These are phyloP conservation scores for Anarsia innoxiella DNA, from an alignment of 2,888 invertebrate species.

Conservation along the genomic window DNA sequence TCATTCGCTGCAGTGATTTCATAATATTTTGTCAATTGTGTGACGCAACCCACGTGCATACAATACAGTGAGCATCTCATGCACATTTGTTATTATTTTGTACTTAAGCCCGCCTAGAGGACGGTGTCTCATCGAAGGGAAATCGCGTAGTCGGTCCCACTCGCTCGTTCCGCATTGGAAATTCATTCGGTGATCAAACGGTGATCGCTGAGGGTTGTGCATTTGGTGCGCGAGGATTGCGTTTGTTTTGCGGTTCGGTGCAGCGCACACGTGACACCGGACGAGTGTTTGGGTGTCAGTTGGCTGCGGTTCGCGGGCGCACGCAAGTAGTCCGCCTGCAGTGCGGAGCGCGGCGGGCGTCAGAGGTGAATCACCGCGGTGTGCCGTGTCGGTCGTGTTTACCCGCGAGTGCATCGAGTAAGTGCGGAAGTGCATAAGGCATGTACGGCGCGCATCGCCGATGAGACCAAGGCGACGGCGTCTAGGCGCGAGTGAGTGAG, in stretches of 20 bases:
- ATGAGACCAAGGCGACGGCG: slow-evolving; percentile 66
- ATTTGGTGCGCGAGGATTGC: slow-evolving; percentile 52
- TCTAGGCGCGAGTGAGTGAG: slow-evolving; percentile 62
- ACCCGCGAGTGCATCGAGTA: slow-evolving; percentile 69
- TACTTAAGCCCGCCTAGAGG: slow-evolving; percentile 76
- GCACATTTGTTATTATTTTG: slow-evolving; percentile 85
- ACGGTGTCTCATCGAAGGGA: slow-evolving; percentile 54
- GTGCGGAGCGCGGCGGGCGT: slow-evolving; percentile 57
- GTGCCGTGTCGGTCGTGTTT: slow-evolving; percentile 64
- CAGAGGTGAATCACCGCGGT: slow-evolving; percentile 69
- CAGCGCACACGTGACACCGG: slow-evolving; percentile 60
- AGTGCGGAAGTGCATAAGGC: slow-evolving; percentile 67
- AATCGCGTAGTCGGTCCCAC: slow-evolving; percentile 55
- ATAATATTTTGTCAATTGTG: slow-evolving; percentile 43
- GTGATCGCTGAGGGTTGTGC: slow-evolving; percentile 45
- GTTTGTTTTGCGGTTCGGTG: slow-evolving; percentile 40
- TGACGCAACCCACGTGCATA: slow-evolving; percentile 74
- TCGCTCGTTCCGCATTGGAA: slow-evolving; percentile 43
- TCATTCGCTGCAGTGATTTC: slow-evolving; percentile 36
- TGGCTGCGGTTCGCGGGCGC: slow-evolving; percentile 54
- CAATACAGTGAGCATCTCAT: slow-evolving; percentile 70
- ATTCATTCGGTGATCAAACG: slow-evolving; percentile 43
- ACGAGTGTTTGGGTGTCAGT: slow-evolving; percentile 67
- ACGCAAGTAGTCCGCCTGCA: slow-evolving; percentile 57
- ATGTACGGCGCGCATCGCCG: slow-evolving; percentile 66